Evolutionary conservation across 2,797 vertebrate genomes (phyloP).

Genomic region (Adelosebastes latens): DNA sequence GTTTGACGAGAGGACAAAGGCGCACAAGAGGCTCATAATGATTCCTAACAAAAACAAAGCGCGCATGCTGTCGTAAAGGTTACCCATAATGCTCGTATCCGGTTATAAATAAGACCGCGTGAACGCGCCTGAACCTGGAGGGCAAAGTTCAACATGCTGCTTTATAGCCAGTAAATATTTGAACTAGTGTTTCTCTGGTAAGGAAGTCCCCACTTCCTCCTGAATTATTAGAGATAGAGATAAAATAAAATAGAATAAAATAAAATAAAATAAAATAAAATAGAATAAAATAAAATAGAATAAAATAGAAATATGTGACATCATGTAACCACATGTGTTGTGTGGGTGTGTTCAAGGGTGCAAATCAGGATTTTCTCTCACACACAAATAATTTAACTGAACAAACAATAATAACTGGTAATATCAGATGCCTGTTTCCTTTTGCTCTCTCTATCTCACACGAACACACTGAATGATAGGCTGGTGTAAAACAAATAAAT

Average conservation of each 20-base stretch:
- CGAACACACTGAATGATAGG: background rate
- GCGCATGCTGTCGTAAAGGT: conserved; percentile 28
- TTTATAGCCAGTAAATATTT: conserved; percentile 70
- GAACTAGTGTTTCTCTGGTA: conserved; percentile 34
- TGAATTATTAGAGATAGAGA: background rate
- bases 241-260: background rate
- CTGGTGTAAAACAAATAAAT: background rate
- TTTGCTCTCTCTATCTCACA: background rate
- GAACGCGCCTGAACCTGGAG: conserved; percentile 39
- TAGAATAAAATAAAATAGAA: background rate
- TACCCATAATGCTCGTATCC: conserved; percentile 15
- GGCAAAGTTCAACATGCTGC: conserved; percentile 68
- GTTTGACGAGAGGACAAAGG: conserved; percentile 37
- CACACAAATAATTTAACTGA: background rate
- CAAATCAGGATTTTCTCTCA: background rate
- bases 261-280: background rate
- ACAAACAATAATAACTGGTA: background rate
- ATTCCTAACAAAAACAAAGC: conserved; percentile 63
- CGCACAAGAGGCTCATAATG: background rate
- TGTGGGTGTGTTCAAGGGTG: too few species aligned
- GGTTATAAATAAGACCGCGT: conserved; percentile 1
- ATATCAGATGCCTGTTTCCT: too few species aligned
- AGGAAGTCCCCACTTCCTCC: conserved; percentile 27
- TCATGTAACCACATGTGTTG: background rate
- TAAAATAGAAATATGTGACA: background rate